These are phyloP conservation scores for Centropyge bicolor DNA, from an alignment of 2,797 vertebrate genomes.

Conservation along the genomic window DNA sequence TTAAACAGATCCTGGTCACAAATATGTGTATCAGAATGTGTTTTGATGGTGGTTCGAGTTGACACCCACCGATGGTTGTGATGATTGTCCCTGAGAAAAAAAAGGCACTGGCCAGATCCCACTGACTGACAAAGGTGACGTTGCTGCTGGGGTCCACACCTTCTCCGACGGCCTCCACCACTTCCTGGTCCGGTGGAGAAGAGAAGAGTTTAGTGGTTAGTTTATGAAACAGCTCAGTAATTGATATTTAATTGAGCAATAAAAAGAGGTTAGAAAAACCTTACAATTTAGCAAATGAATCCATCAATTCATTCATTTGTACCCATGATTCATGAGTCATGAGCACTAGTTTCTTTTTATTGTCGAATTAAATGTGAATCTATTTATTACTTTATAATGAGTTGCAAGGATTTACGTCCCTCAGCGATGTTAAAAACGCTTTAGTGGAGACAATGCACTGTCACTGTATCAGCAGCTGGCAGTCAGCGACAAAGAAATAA, in stretches of 20 bases:
- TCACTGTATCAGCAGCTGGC: constrained; percentile 14
- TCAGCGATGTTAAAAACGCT: background rate
- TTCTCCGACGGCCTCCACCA: constrained; percentile 84
- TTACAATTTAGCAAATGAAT: background rate
- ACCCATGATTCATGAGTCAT: background rate
- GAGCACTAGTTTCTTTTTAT: background rate
- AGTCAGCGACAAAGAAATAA: constrained; percentile 16
- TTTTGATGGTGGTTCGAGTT: background rate
- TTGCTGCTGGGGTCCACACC: constrained; percentile 87
- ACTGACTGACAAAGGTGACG: constrained; percentile 82
- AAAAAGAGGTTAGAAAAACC: background rate
- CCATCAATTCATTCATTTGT: background rate
- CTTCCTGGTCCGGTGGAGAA: constrained; percentile 78
- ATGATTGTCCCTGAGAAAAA: constrained; percentile 96
- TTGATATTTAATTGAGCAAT: background rate
- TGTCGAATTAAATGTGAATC: background rate
- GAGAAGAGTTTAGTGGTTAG: background rate
- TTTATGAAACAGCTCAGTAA: background rate
- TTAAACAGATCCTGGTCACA: background rate
- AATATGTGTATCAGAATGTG: background rate
- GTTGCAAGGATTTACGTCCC: background rate
- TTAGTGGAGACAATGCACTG: constrained; percentile 7
- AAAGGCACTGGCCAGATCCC: constrained; percentile 92
- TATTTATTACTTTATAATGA: background rate
- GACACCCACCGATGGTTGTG: constrained; percentile 91